Evolutionary conservation across 2,113 vertebrate species (phyloP), one percentile per base, ranked within the genome.

Genomic region (Notechis scutatus): DNA sequence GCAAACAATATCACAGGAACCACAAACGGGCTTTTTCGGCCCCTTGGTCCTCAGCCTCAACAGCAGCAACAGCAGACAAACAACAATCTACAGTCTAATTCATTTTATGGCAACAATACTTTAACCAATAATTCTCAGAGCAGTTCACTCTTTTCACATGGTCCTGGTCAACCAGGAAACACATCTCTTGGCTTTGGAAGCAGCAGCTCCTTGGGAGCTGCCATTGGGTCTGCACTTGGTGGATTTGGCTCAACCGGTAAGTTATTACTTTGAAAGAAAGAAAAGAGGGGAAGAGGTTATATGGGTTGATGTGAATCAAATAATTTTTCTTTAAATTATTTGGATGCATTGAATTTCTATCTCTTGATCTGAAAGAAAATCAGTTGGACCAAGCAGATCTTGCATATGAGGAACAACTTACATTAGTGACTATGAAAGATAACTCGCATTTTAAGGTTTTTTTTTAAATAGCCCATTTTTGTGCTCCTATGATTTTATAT

Each of bases 81-180:
- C 97, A 98, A 97, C 92, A 99, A 98, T 94, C 97, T 99, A 87
- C 98, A 98, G 64, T 99, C 99, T 86, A 99, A 97, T 96, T 99
- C 99, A 21, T 99, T 99, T 97, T 99, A 99, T 88, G 99, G 99
- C 96, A 98, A 98, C 95, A 98, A 97, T 94, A 98, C 99, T 55
- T 97, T 99, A 96, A 98, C 98, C 50, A 98, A 96, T 96, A 99
- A 98, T 94, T 99, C 98, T 95, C 99, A 99, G 98, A 99, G 98
- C 97, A 99, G 98, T 97, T 99, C 99, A 93, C 98, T 99, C 87
- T 99, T 99, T 97, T 99, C 99, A 50, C 99, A 99, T 95, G 98
- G 98, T 95, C 98, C 98, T 85, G 98, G 98, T 57, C 98, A 98
- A 10, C 98, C 98, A 89, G 98, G 97, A 94, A 98, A 97, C 96